Evolutionary conservation across 2,797 vertebrate genomes (phyloP), one percentile per base, ranked within the genome.

Genomic region (Setipinna tenuifilis): DNA sequence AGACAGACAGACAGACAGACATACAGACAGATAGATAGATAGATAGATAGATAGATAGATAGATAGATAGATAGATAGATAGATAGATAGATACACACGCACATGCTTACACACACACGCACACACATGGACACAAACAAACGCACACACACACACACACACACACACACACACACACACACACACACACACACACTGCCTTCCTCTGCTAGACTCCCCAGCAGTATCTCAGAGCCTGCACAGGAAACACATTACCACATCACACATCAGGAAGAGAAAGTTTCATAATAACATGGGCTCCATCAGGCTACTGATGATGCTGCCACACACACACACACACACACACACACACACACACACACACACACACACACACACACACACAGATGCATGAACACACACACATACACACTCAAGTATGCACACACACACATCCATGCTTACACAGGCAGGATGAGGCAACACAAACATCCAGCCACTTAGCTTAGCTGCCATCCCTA

Each of bases 381-480:
- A 61, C 21, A 61, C 5, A 2, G 10, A 54, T 16, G 14, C 50
- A 54, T 16, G 14, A 11, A 54, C 50, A 54, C 50, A 54, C 50
- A 54, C 50, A 54, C 50, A 54, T 10, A 54, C 50, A 54, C 50
- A 54, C 50, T 11, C 50, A 54, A 6, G 12, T 10, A 54, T 10
- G 12, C 50, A 54, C 50, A 54, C 50, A 54, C 50, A 54, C 50
- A 12, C 50, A 54, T 10, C 10, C 50, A 54, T 10, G 12, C 50
- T 11, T 10, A 54, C 50, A 54, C 90, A 92, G n/a, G 85, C 89
- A 88, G 91, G 91, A 94, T 92, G 88, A 81, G 83, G 93, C 90
- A 91, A 93, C 93, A 91, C 88, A 91, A 86, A 65, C 80, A 87
- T n/a, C n/a, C n/a, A n/a, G n/a, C n/a, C n/a, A n/a, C n/a, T n/a